phyloP scores from a whole-genome alignment of 2,113 vertebrate species.

The Martes martes region DNA sequence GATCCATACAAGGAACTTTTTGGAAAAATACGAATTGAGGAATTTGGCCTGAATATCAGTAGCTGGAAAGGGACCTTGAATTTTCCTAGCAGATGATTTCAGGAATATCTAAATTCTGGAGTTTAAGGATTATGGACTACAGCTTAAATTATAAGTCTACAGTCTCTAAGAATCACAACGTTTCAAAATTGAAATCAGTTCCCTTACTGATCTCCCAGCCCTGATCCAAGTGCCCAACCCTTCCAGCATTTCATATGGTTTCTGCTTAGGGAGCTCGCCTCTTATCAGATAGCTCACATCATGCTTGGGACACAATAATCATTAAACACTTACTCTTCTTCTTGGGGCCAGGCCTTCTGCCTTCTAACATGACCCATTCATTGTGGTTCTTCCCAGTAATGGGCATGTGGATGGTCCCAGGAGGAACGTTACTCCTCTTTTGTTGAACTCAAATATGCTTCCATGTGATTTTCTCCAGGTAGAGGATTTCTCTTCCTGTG shows the following conservation, averaged over 20 bases:
- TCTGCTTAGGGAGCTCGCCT: background rate
- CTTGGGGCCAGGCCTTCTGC: background rate
- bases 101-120: background rate
- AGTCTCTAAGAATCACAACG: background rate
- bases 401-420: background rate
- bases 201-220: background rate
- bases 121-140: background rate
- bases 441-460: background rate
- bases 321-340: background rate
- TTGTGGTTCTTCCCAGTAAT: background rate
- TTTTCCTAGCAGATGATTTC: background rate
- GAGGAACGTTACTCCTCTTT: background rate
- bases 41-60: constrained; percentile 9
- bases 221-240: background rate
- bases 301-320: background rate
- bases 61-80: background rate
- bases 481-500: background rate
- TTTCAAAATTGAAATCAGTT: background rate
- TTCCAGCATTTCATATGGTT: background rate
- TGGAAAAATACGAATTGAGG: background rate
- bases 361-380: background rate
- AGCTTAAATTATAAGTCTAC: background rate
- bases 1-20: background rate
- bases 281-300: background rate
- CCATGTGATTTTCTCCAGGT: background rate